Conservation (phyloP, 2,113 vertebrate genomes). For the Ondatra zibethicus region DNA sequence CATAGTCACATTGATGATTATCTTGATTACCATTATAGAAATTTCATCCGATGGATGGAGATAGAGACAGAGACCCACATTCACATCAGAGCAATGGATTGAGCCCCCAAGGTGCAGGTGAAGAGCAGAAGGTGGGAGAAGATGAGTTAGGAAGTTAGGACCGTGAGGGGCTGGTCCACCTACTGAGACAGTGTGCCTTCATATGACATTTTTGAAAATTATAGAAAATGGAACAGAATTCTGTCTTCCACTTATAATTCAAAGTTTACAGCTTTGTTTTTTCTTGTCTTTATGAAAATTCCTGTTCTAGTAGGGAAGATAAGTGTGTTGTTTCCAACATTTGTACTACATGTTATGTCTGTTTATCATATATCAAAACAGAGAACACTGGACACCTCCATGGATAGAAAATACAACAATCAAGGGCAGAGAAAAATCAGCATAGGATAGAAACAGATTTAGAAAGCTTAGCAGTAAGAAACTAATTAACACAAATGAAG, state of each 20-base stretch:
- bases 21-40: too few relatives aligned
- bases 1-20: too few relatives aligned
- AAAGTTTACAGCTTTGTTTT: background rate
- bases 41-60: too few relatives aligned
- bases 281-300: background rate
- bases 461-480: background rate
- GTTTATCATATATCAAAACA: background rate
- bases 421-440: background rate
- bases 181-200: too few relatives aligned
- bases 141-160: too few relatives aligned
- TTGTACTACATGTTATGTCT: background rate
- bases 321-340: background rate
- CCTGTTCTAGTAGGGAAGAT: background rate
- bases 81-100: too few relatives aligned
- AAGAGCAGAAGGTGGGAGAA: too few relatives aligned
- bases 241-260: background rate
- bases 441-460: background rate
- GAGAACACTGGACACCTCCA: background rate
- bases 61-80: too few relatives aligned
- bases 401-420: background rate
- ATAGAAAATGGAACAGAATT: background rate
- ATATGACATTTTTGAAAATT: background rate
- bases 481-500: background rate
- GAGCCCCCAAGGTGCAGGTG: too few relatives aligned
- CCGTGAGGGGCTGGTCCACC: too few relatives aligned